These are phyloP conservation scores for Phataginus tricuspis DNA, from an alignment of 2,797 vertebrate genomes.

Conservation along the genomic window DNA sequence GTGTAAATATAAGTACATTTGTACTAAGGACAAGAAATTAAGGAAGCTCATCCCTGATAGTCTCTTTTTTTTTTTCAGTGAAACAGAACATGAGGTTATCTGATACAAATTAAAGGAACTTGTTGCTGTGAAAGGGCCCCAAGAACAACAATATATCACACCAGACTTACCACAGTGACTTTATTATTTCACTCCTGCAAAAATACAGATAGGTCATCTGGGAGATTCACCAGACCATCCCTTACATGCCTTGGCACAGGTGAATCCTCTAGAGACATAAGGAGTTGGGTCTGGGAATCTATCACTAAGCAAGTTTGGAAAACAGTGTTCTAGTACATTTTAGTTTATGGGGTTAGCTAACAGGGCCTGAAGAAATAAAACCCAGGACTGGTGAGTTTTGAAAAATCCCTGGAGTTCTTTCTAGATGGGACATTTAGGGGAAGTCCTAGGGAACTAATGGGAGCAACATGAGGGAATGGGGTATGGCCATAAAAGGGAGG, in stretches of 20 bases:
- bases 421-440: not conserved
- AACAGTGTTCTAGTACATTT: not conserved
- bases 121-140: not conserved
- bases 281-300: not conserved
- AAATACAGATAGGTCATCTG: not conserved
- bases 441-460: not conserved
- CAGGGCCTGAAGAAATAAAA: conserved; percentile 43
- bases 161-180: not conserved
- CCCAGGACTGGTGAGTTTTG: not conserved
- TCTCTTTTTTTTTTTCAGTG: not conserved
- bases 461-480: not conserved
- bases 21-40: conserved; percentile 28
- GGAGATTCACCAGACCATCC: not conserved
- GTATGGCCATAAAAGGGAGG: not conserved
- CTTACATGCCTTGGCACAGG: not conserved
- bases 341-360: not conserved
- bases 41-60: not conserved
- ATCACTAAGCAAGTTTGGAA: not conserved
- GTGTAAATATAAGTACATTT: not conserved
- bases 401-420: not conserved
- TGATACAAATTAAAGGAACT: conserved; percentile 47
- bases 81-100: not conserved
- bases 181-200: conserved; percentile 22
- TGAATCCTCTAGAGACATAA: not conserved
- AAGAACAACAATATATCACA: not conserved